Conservation (phyloP, 2,888 invertebrate species). For the Orthosia cruda region DNA sequence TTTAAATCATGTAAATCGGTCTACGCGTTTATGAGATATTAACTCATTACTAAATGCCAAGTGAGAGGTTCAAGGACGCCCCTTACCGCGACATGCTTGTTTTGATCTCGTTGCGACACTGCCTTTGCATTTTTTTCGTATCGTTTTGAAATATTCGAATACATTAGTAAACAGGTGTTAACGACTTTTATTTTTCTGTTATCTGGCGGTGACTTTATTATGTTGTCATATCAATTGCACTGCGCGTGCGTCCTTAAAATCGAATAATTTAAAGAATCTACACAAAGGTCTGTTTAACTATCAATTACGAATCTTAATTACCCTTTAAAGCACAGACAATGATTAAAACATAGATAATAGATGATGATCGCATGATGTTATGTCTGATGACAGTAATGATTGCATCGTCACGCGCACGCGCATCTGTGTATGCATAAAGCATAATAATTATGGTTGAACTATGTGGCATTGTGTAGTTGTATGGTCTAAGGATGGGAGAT, state of each 20-base stretch:
- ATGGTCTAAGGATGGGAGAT: conserved; percentile 3
- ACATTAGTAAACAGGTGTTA: no score
- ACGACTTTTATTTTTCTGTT: no score
- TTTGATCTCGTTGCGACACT: no score
- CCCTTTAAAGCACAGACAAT: conserved; percentile 11
- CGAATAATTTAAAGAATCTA: background rate
- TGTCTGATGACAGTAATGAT: conserved; percentile 43
- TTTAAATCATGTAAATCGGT: no score
- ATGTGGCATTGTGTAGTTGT: conserved; percentile 12
- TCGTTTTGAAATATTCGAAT: no score
- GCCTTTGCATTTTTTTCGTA: no score
- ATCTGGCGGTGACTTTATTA: no score
- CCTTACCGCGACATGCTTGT: no score
- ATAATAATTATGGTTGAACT: conserved; percentile 45
- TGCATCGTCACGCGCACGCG: conserved; percentile 64
- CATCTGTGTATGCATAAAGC: conserved; percentile 39
- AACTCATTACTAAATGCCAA: no score
- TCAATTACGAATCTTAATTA: conserved; percentile 1
- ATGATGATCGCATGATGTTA: conserved; percentile 27
- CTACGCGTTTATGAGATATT: no score
- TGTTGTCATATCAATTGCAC: no score
- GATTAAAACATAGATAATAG: conserved; percentile 11
- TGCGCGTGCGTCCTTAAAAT: background rate
- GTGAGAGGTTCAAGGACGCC: no score
- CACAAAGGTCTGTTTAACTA: background rate